Evolutionary conservation across 2,797 vertebrate species (phyloP), one percentile per base, ranked within the genome.

Genomic region (Sciurus carolinensis): DNA sequence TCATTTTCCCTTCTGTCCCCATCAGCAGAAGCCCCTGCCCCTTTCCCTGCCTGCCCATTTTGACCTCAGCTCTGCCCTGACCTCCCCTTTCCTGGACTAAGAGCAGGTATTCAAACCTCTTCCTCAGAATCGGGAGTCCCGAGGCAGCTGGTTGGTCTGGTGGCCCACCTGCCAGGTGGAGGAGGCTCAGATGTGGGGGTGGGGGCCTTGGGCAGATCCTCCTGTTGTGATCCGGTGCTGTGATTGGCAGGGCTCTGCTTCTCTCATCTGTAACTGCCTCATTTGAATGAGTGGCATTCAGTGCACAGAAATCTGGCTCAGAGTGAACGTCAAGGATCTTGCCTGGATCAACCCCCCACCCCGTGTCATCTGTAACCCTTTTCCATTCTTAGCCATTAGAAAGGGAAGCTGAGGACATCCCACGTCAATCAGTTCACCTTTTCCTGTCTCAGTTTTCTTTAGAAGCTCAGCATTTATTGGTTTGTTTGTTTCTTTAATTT

Each of bases 121-220:
- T 22, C 42, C 7, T 73, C 5, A 54, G 64, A 52, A 33, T 9
- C 47, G 8, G 2, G 4, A 18, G 50, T 80, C 13, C 36, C 64
- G 72, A 24, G 42, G n/a, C n/a, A 22, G 67, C 6, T 26, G 9
- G 10, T 30, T 67, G 79, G 36, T 52, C 36, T 9, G 52, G 36
- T 47, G 33, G 39, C 36, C 44, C 5, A 0, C 62, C 0, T 0
- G 26, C 17, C 10, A 0, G 11, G 18, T 71, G 50, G 54, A n/a
- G 36, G 66, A 67, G 75, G 18, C 44, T 80, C 62, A 22, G 76
- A 13, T 50, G 66, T 57, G 52, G 12, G 13, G 15, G 10, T 52
- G 17, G 64, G 33, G 82, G 26, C 24, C 59, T 75, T 44, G 18
- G 44, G 22, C n/a, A 72, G 66, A 30, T 47, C 30, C 54, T 15